Conservation (phyloP, 2,797 vertebrate genomes). For the Aldrovandia affinis region DNA sequence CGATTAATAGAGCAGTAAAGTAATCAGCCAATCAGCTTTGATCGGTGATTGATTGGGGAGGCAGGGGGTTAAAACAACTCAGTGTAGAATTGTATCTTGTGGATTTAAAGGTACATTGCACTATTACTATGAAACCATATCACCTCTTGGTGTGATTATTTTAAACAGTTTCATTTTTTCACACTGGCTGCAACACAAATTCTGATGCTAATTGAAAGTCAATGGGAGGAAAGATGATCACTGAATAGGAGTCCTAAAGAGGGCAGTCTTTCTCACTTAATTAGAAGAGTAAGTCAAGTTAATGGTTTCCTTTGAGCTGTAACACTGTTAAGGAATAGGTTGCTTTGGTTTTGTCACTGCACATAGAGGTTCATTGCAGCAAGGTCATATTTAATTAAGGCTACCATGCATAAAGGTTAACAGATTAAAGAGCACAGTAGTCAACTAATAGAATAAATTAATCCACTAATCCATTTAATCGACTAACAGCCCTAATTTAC, state of each 20-base stretch:
- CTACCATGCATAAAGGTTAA: neutral
- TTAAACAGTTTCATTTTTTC: neutral
- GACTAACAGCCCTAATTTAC: slow-evolving; percentile 48
- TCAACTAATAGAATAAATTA: neutral
- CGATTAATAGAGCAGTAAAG: neutral
- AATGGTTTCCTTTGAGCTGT: neutral
- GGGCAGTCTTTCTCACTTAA: neutral
- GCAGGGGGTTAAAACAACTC: neutral
- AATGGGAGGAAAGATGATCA: neutral
- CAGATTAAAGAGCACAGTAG: neutral
- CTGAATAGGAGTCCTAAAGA: neutral
- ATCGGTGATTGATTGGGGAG: neutral
- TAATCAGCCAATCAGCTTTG: neutral
- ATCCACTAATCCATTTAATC: slow-evolving; percentile 24
- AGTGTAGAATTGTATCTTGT: no score
- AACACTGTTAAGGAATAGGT: neutral
- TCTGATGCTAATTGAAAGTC: neutral
- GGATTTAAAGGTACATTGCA: neutral
- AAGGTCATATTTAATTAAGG: neutral
- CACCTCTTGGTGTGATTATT: neutral
- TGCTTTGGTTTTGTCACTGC: neutral
- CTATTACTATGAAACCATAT: neutral
- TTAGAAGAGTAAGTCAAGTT: neutral
- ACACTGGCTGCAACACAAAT: neutral
- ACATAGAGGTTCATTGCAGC: neutral